Base-by-base conservation (phyloP, 2,888 invertebrate species). In the Diplolepis rosae region DNA sequence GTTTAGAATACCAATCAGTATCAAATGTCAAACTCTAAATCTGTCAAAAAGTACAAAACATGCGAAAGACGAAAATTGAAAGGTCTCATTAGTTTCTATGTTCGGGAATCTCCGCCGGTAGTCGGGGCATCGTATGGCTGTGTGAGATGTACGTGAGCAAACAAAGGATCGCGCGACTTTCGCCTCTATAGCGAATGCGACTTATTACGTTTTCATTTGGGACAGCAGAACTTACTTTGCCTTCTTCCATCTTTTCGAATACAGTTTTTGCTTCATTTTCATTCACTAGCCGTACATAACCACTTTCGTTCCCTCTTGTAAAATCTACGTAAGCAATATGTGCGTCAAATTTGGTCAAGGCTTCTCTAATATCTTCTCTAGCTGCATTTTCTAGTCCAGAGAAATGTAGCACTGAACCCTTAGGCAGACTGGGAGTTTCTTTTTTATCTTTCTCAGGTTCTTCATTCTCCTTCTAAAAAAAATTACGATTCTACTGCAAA, bases 241-340 rank as follows among this genome's bases (percentile, higher is more conserved):
- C 91, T 68, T 93, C 92, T 0, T 91, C 90, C 61, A 94, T 88
- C 84, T 93, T 93, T 52, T 92, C 92, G 18, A 91, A 82, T 67
- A 94, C 87, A 68, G 92, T 91, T 74, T 92, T 91, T 0, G 95
- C 96, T 6, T 92, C 89, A 84, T 94, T 92, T 82, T 94, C 94
- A 73, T 92, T 92, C 2, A 91, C 88, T 66, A 96, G 91, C 50
- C 96, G 92, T 18, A 95, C 90, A 89, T 93, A 93, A 0, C 95
- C 96, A 80, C 93, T 92, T 4, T 91, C 89, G 77, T 95, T 93
- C 0, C 95, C 96, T 66, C 92, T 92, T 78, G 92, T 93, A 85
- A 92, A 96, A 84, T 95, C 95, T 74, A 96, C 91, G 85, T 92
- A 97, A 0, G 94, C 93, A 56, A 95, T 90, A 42, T 93, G 92